phyloP scores from a whole-genome alignment of 2,888 invertebrate genomes.

The Pyrrhia umbra region DNA sequence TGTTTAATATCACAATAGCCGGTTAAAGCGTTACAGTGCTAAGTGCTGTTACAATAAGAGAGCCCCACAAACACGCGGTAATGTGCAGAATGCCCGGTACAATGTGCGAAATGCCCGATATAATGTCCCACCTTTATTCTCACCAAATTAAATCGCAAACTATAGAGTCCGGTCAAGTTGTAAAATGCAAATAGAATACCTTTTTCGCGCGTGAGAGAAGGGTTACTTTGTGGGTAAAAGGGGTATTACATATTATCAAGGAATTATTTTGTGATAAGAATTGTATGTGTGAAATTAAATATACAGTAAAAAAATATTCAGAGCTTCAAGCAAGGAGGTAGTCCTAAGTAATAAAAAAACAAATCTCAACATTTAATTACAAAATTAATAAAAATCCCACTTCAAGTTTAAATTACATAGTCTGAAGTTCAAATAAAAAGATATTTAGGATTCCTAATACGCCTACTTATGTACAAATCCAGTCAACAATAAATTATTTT shows the following conservation, averaged over 20 bases:
- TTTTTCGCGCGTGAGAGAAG: conserved; percentile 57
- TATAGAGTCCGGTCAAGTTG: conserved; percentile 72
- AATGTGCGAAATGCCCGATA: conserved; percentile 57
- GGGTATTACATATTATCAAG: conserved; percentile 5
- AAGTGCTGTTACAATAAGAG: conserved; percentile 30
- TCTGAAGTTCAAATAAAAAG: too few relatives aligned
- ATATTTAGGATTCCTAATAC: too few relatives aligned
- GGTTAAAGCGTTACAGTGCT: not conserved
- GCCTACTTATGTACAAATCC: too few relatives aligned
- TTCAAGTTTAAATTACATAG: too few relatives aligned
- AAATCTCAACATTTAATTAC: too few relatives aligned
- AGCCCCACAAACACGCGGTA: conserved; percentile 24
- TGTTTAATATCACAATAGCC: not conserved
- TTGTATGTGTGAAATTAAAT: not conserved
- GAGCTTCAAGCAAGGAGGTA: too few relatives aligned
- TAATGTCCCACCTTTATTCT: conserved; percentile 69
- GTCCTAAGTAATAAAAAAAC: too few relatives aligned
- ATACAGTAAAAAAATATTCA: too few relatives aligned
- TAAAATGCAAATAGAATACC: conserved; percentile 82
- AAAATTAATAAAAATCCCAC: too few relatives aligned
- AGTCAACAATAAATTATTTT: too few relatives aligned
- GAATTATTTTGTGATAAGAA: conserved; percentile 14
- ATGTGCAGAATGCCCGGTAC: conserved; percentile 32
- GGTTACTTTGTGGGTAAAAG: conserved; percentile 28
- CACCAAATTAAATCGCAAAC: conserved; percentile 74